These are phyloP conservation scores for Romanomermis culicivorax DNA, from an alignment of 2,888 invertebrate genomes.

Conservation along the genomic window DNA sequence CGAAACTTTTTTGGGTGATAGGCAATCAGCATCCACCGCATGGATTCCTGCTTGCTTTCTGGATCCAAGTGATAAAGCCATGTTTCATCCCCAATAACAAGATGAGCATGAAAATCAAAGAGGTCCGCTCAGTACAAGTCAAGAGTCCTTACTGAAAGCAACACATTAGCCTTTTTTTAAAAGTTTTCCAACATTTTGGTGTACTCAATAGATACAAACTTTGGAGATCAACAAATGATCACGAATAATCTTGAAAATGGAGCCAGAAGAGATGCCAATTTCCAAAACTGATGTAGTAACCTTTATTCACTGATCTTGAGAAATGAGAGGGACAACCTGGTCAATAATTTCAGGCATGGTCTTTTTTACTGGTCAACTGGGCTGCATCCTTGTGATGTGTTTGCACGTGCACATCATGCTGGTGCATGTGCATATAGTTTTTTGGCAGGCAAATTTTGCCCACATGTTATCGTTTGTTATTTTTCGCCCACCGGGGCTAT, in stretches of 20 bases:
- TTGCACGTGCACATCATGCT: too few relatives aligned
- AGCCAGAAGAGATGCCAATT: neutral
- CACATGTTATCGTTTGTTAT: too few relatives aligned
- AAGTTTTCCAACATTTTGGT: neutral
- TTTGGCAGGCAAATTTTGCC: too few relatives aligned
- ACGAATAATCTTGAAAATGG: neutral
- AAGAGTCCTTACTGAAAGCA: neutral
- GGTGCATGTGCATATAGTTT: too few relatives aligned
- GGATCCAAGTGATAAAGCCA: neutral
- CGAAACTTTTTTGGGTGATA: constrained; percentile 8
- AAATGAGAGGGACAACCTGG: neutral
- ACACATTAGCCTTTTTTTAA: neutral
- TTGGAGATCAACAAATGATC: neutral
- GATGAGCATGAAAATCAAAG: neutral
- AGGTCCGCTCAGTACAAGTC: neutral
- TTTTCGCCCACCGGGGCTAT: too few relatives aligned
- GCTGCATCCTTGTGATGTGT: too few relatives aligned
- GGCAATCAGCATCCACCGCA: neutral
- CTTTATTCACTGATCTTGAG: neutral
- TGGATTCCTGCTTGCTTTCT: constrained; percentile 2
- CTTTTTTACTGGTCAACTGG: too few relatives aligned
- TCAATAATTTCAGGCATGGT: neutral
- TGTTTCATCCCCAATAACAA: neutral
- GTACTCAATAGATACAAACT: neutral
- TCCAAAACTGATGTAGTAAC: neutral